A percentile compares a stretch with the other conserved stretches of the same genome.
phyloP scores from a whole-genome alignment of 1,140 invertebrate genomes.

The Leptinotarsa texana region DNA sequence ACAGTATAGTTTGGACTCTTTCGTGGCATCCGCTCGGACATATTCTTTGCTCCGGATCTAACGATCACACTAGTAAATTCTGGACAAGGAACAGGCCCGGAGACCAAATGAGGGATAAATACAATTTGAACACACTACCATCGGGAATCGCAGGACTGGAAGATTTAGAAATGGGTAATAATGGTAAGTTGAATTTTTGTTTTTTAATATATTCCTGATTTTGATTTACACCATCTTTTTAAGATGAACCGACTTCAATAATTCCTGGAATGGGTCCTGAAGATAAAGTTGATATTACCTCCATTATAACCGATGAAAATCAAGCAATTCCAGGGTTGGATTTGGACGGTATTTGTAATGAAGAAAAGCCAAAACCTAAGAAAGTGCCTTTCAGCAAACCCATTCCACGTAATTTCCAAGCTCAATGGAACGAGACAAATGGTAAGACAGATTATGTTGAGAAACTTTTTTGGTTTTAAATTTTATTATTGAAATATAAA shows the following conservation, averaged over 20 bases:
- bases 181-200: constrained; percentile 20
- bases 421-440: constrained; percentile 89
- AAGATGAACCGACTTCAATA: constrained; percentile 72
- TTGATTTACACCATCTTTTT: constrained; percentile 45
- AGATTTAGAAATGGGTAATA: constrained; percentile 69
- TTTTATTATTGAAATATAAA: no score
- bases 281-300: constrained; percentile 76
- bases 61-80: constrained; percentile 98
- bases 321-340: constrained; percentile 85
- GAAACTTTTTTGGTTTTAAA: no score
- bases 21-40: constrained; percentile 99
- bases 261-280: constrained; percentile 97
- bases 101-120: constrained; percentile 96
- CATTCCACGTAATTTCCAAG: constrained; percentile 93
- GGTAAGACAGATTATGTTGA: constrained; percentile 29
- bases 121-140: constrained; percentile 92
- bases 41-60: constrained; percentile 96
- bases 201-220: background rate
- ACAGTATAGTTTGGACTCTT: constrained; percentile 98
- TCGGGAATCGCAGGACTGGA: constrained; percentile 72
- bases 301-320: constrained; percentile 61
- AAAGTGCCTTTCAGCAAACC: constrained; percentile 93
- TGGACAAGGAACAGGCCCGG: constrained; percentile 99
- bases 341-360: constrained; percentile 70
- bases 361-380: constrained; percentile 70